These are phyloP conservation scores for Drosophila subpulchrella DNA, from an alignment of 1,140 invertebrate species.

Conservation along the genomic window DNA sequence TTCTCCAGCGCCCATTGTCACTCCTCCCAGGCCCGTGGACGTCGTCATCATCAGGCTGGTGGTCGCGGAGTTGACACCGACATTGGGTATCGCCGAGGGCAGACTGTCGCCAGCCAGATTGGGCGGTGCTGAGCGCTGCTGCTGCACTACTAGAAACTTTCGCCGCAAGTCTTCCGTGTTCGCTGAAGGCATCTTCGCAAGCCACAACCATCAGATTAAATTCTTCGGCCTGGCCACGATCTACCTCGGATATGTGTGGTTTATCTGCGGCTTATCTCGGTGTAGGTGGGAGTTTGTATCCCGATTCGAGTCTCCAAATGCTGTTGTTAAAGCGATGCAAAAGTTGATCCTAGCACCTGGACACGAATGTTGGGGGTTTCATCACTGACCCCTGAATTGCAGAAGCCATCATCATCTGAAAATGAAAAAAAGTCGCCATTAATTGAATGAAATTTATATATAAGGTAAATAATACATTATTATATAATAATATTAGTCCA, in stretches of 20 bases:
- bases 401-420: constrained; percentile 39
- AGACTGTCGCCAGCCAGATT: constrained; percentile 55
- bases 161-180: constrained; percentile 84
- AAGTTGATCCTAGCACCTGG: constrained; percentile 22
- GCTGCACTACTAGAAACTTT: constrained; percentile 83
- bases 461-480: not conserved
- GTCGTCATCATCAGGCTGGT: constrained; percentile 44
- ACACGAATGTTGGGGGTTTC: constrained; percentile 8
- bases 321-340: not conserved
- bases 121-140: constrained; percentile 78
- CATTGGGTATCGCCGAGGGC: constrained; percentile 19
- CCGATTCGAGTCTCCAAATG: not conserved
- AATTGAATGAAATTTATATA: not conserved
- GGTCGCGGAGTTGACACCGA: constrained; percentile 16
- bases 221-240: constrained; percentile 41
- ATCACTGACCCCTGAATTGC: constrained; percentile 22
- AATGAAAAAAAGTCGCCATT: not conserved
- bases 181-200: constrained; percentile 81
- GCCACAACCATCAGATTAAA: constrained; percentile 72
- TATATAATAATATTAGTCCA: too few species aligned
- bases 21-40: constrained; percentile 12
- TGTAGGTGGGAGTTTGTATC: not conserved
- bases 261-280: not conserved
- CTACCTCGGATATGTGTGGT: constrained; percentile 30
- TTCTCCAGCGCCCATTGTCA: constrained; percentile 57